A percentile compares a stretch with the other conserved stretches of the same genome.
Conservation (phyloP, 2,888 invertebrate genomes). For the Rhynchonema sp. region DNA sequence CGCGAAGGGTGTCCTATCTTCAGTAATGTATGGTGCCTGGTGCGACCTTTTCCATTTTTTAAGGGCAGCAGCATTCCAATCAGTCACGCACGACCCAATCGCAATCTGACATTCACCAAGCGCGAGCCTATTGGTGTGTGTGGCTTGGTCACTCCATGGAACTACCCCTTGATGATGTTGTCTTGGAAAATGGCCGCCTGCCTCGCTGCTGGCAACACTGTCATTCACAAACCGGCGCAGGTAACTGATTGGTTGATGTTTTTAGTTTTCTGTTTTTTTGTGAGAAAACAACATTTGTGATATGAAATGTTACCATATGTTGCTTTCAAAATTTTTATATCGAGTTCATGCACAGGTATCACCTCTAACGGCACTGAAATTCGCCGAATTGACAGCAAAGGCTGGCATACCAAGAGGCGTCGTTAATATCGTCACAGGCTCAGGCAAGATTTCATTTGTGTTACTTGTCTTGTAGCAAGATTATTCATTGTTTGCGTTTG, state of each 20-base stretch:
- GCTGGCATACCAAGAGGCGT: slow-evolving; percentile 92
- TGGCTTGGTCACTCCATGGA: slow-evolving; percentile 84
- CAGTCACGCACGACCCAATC: slow-evolving; percentile 70
- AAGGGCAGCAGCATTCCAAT: slow-evolving; percentile 70
- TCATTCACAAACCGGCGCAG: slow-evolving; percentile 76
- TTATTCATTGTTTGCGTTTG: no score
- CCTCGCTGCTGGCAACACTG: slow-evolving; percentile 83
- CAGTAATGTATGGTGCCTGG: no score
- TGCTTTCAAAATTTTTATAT: no score
- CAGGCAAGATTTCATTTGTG: not conserved
- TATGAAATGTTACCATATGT: no score
- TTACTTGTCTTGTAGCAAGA: not conserved
- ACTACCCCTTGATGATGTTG: slow-evolving; percentile 94
- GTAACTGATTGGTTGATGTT: slow-evolving; percentile 21
- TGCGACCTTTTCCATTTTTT: slow-evolving; percentile 4
- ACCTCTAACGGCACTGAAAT: slow-evolving; percentile 78
- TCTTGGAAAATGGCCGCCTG: slow-evolving; percentile 98
- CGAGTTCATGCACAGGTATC: no score
- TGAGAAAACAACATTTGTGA: no score
- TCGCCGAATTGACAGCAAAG: slow-evolving; percentile 64
- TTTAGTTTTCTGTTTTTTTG: no score
- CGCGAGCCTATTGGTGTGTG: slow-evolving; percentile 81
- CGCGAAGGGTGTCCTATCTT: no score
- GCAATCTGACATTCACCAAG: slow-evolving; percentile 65
- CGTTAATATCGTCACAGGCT: slow-evolving; percentile 69